Conservation (phyloP, 2,113 vertebrate genomes). For the Himantopus leucocephalus region DNA sequence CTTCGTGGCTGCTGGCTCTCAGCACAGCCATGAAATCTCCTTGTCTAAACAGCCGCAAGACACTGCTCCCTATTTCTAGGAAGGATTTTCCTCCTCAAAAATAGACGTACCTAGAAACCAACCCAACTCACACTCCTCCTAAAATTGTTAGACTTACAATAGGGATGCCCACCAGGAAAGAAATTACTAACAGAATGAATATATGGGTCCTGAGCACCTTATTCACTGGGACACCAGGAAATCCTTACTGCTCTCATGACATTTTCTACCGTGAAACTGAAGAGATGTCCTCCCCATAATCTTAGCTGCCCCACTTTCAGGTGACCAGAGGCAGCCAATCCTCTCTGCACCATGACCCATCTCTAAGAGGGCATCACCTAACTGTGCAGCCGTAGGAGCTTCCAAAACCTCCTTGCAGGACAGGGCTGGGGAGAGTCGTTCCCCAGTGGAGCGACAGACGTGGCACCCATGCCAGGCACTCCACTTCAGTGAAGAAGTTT, state of each 20-base stretch:
- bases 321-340: not conserved
- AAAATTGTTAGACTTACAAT: not conserved
- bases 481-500: not conserved
- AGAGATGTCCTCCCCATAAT: not conserved
- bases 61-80: not conserved
- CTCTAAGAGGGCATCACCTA: not conserved
- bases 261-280: not conserved
- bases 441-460: fast-evolving
- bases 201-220: not conserved
- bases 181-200: not conserved
- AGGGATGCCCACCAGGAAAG: not conserved
- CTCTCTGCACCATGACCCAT: fast-evolving
- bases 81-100: not conserved
- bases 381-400: not conserved
- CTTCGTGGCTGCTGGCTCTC: constrained; percentile 39
- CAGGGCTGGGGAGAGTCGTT: not conserved
- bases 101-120: not conserved
- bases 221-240: not conserved
- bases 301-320: not conserved
- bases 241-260: not conserved
- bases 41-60: not conserved
- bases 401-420: not conserved
- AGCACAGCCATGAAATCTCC: not conserved
- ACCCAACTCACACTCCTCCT: not conserved
- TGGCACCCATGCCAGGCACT: not conserved